Evolutionary conservation across 2,888 invertebrate species (phyloP).

Genomic region (Orthosia cruda): DNA sequence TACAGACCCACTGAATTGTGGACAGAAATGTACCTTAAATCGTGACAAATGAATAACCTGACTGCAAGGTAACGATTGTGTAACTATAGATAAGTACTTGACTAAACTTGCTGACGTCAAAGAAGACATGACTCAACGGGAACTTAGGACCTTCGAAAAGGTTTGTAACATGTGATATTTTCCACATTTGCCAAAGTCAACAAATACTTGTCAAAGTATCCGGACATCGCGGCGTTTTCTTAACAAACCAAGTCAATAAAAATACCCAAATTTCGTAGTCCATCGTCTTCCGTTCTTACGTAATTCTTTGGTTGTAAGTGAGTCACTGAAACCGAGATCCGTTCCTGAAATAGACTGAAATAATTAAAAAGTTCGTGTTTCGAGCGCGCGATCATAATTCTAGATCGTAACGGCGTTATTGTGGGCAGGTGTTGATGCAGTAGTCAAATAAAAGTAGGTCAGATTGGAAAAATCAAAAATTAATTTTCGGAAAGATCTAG

Average conservation of each 20-base stretch:
- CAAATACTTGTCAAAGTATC: slow-evolving; percentile 31
- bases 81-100: neutral
- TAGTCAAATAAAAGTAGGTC: slow-evolving; percentile 25
- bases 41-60: neutral
- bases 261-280: slow-evolving; percentile 32
- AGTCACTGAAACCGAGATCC: slow-evolving; percentile 55
- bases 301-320: slow-evolving; percentile 38
- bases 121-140: slow-evolving; percentile 14
- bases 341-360: slow-evolving; percentile 60
- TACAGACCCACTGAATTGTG: neutral
- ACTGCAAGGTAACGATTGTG: too few relatives aligned
- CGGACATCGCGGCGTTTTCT: slow-evolving; percentile 49
- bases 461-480: neutral
- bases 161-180: slow-evolving; percentile 26
- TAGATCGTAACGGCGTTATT: slow-evolving; percentile 46
- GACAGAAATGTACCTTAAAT: neutral
- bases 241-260: slow-evolving; percentile 47
- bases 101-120: neutral
- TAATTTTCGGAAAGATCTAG: neutral
- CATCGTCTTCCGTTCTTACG: slow-evolving; percentile 50
- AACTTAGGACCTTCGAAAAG: slow-evolving; percentile 1
- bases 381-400: slow-evolving; percentile 54
- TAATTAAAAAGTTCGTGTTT: slow-evolving; percentile 69
- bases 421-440: slow-evolving; percentile 48
- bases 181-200: slow-evolving; percentile 57